A percentile compares a stretch with the other conserved stretches of the same genome.
Conservation (phyloP, 2,888 invertebrate genomes). For the Latrodectus hesperus region DNA sequence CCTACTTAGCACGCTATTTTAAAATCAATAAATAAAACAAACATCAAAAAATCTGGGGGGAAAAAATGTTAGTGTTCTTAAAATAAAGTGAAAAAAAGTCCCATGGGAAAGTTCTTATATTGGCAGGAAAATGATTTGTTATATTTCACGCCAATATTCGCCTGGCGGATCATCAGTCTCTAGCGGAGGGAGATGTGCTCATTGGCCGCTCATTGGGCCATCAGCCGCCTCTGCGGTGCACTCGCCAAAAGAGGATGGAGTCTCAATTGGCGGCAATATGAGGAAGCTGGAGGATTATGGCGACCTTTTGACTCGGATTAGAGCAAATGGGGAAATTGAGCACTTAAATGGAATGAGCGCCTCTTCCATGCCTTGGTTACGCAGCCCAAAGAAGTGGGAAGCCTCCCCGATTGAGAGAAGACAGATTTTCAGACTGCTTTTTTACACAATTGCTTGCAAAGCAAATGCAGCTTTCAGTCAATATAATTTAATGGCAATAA, state of each 20-base stretch:
- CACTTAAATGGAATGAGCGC: conserved; percentile 20
- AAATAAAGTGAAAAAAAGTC: background rate
- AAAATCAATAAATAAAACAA: no score
- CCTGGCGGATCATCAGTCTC: conserved; percentile 27
- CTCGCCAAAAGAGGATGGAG: conserved; percentile 27
- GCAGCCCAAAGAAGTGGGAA: background rate
- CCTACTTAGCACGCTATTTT: no score
- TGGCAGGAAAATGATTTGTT: background rate
- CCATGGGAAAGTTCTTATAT: background rate
- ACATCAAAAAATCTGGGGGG: no score
- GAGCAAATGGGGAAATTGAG: conserved; percentile 63
- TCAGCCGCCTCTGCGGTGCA: background rate
- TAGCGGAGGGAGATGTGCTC: background rate
- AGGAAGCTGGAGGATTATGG: conserved; percentile 48
- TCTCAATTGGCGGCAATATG: conserved; percentile 60
- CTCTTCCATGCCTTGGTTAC: background rate
- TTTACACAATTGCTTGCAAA: no score
- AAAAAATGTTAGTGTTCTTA: no score
- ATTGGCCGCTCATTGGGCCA: conserved; percentile 25
- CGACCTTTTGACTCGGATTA: conserved; percentile 61
- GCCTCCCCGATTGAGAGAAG: no score
- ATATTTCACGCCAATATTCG: background rate
- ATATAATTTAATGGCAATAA: no score
- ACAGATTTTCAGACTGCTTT: no score
- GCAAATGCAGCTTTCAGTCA: no score